Base-by-base conservation (phyloP, 2,797 vertebrate species). In the Paguma larvata region DNA sequence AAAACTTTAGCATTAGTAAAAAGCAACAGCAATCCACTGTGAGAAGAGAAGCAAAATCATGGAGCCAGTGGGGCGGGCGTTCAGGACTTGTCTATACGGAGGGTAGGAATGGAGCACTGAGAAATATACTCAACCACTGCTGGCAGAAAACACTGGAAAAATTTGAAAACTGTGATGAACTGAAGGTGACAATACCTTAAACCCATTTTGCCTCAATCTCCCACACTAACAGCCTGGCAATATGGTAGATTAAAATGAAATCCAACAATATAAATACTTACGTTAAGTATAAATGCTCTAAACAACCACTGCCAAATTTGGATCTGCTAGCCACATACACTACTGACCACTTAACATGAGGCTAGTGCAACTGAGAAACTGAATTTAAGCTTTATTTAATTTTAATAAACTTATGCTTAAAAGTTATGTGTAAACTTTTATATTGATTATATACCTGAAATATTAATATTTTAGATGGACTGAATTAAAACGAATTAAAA, bases 391-490 rank as follows among this genome's bases (percentile, higher is more conserved):
- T 82, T 86, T 68, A 65, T 18, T 85, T 79, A 48, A 90, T 51
- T 92, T 96, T 82, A 73, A 70, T 80, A 72, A 56, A 53, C 34
- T 78, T 87, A 77, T 67, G 18, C 44, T 90, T 67, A 65, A 78
- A 86, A 93, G 56, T 67, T 14, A 87, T 34, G 11, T 41, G 5
- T n/a, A 34, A 10, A 53, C 84, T 73, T 82, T 59, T 59, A 67
- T 75, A 59, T 65, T 73, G 46, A 59, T 16, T 72, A 3, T 62
- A 62, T 68, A 62, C 16, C 48, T 48, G 18, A 94, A 87, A 75
- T 85, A 95, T 68, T 70, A 77, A 56, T 73, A 84, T 79, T 92
- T 79, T 85, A 23, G 87, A 79, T 46, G 19, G 14, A 78, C 46
- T 48, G 5, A n/a, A 30, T 65, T 83, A 86, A 82, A 34, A n/a